Evolutionary conservation across 2,888 invertebrate species (phyloP).

Genomic region (Pherbina coryleti): DNA sequence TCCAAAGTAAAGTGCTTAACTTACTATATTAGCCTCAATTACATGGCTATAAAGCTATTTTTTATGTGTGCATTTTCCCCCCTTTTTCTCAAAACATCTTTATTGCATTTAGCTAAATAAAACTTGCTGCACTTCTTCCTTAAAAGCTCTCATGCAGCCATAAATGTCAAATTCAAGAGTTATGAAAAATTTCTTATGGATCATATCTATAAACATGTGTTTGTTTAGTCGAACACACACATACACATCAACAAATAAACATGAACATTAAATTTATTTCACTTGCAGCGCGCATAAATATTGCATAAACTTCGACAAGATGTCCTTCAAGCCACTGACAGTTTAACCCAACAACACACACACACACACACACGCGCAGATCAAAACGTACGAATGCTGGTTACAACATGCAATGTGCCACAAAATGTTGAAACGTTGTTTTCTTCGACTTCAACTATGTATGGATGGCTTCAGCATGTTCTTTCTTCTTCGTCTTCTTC

Average conservation of each 20-base stretch:
- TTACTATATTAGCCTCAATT: too few relatives aligned
- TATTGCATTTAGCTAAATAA: background rate
- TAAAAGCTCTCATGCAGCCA: slow-evolving; percentile 8
- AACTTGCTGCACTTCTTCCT: background rate
- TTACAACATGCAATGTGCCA: background rate
- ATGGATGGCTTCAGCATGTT: background rate
- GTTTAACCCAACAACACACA: background rate
- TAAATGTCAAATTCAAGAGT: slow-evolving; percentile 33
- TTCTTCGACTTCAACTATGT: background rate
- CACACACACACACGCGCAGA: background rate
- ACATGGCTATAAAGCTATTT: background rate
- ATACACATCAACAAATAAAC: background rate
- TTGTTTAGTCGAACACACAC: background rate
- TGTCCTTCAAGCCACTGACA: slow-evolving; percentile 11
- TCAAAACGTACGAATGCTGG: background rate
- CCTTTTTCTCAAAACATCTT: background rate
- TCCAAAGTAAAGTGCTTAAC: too few relatives aligned
- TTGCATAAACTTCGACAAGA: slow-evolving; percentile 27
- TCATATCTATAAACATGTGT: slow-evolving; percentile 4
- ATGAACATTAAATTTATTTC: slow-evolving; percentile 17
- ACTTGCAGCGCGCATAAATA: slow-evolving; percentile 26
- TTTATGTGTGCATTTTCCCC: background rate
- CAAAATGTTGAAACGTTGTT: background rate
- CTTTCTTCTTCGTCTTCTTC: too few relatives aligned
- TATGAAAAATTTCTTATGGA: slow-evolving; percentile 7